A percentile compares a stretch with the other conserved stretches of the same genome.
Evolutionary conservation across 1,140 invertebrate genomes (phyloP).

Genomic region (Charaxes varanes): DNA sequence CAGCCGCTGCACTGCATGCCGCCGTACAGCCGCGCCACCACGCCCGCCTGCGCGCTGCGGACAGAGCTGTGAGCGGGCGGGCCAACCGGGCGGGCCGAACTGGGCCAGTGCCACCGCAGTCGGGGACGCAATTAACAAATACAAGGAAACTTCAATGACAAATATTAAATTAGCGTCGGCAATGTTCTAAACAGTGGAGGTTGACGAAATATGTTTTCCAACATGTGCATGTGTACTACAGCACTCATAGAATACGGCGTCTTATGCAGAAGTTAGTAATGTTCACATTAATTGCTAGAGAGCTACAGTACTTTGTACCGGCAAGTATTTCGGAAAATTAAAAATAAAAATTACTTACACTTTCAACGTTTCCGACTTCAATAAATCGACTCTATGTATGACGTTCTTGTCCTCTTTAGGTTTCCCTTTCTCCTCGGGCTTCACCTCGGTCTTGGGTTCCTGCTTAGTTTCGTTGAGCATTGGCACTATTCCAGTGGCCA

Average conservation of each 20-base stretch:
- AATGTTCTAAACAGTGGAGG: no score
- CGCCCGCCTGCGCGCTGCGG: slow-evolving; percentile 77
- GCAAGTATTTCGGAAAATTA: no score
- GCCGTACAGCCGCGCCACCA: slow-evolving; percentile 83
- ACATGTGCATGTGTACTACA: no score
- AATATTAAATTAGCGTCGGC: no score
- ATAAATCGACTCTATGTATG: slow-evolving; percentile 78
- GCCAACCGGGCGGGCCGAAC: not conserved
- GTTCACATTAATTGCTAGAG: no score
- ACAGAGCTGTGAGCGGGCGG: not conserved
- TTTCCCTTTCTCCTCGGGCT: slow-evolving; percentile 52
- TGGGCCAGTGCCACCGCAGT: no score
- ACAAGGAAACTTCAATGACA: no score
- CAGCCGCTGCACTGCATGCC: slow-evolving; percentile 97
- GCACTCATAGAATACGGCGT: no score
- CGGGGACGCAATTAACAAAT: no score
- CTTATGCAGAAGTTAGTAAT: no score
- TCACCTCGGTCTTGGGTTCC: slow-evolving; percentile 59
- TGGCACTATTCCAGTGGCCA: slow-evolving; percentile 88
- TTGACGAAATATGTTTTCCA: no score
- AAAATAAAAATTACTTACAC: slow-evolving; percentile 79
- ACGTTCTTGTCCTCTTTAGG: slow-evolving; percentile 54
- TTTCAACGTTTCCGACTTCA: slow-evolving; percentile 84
- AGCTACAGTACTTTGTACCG: no score
- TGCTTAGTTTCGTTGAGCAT: slow-evolving; percentile 45